Evolutionary conservation across 2,797 vertebrate species (phyloP), one percentile per base, ranked within the genome.

Genomic region (Gymnoscopelus microlampas): DNA sequence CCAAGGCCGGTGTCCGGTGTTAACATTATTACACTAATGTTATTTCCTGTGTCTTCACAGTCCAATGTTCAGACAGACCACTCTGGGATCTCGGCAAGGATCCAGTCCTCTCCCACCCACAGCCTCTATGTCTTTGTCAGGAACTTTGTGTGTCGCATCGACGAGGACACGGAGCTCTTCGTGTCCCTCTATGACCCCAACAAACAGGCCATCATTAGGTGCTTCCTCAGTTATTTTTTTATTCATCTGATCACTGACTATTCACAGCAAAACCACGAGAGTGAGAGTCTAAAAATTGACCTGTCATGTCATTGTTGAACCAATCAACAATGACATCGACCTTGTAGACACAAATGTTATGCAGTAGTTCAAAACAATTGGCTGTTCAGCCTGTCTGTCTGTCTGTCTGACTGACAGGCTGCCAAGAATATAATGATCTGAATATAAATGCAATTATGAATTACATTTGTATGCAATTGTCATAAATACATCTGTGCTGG

Each of bases 71-170:
- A 97, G 77, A 91, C 94, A 54, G 96, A 98, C 70, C 92, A 93
- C 85, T 97, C 95, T 0, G 96, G 94, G 11, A 94, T 93, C 0
- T 97, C 95, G 9, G 95, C 96, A 3, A 90, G 97, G n/a, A 93
- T 96, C 83, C 95, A 96, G 70, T 96, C 96, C 2, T 98, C 97
- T 3, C 98, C 98, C 44, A 98, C 98, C 0, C 96, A 99, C 92
- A 97, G 98, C 81, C 94, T 99, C 1, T 99, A 98, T 0, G 98
- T 99, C 49, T 98, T 97, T n/a, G 95, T 99, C 84, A 92, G 97
- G 73, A 99, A 99, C 88, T 99, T 99, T 74, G 97, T 99, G 13
- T 99, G 97, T 85, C 94, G 97, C 55, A 98, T 99, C n/a, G 97
- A 97, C 23, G 98, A 99, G 83, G 98, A 99, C 73, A 96, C 98